Base-by-base conservation (phyloP, 1,140 invertebrate species). In the Chlorops oryzae region DNA sequence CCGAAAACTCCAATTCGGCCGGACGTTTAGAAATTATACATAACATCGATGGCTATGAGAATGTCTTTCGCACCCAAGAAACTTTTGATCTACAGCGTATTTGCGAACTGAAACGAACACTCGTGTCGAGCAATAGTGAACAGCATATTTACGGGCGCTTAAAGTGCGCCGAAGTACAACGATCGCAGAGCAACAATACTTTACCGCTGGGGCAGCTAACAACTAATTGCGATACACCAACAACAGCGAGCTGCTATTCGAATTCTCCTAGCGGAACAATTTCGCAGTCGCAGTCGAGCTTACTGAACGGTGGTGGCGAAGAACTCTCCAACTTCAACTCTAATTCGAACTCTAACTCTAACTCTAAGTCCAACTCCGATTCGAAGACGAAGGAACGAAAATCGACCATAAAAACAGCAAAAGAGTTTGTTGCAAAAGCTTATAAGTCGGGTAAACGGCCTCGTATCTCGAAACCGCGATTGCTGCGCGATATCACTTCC, bases 131-230 rank as follows among this genome's bases (percentile, higher is more conserved):
- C 42, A 56, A 55, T 40, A 70, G 66, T 49, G 64, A 70, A 23
- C 66, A 70, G 51, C 66, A 70, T 43, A 67, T 70, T 12, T 70
- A 70, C 27, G 67, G 67, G 3, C 21, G 56, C 13, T 47, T 62
- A 40, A 56, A 57, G 25, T 38, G 39, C 41, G 18, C 35, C 2
- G 40, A 58, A 20, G 58, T n/a, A n/a, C n/a, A n/a, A n/a, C n/a
- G n/a, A n/a, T n/a, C n/a, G n/a, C n/a, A n/a, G n/a, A n/a, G n/a
- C n/a, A n/a, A n/a, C n/a, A n/a, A n/a, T n/a, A n/a, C n/a, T n/a
- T n/a, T n/a, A n/a, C n/a, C n/a, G n/a, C n/a, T n/a, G n/a, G n/a
- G n/a, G n/a, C n/a, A 18, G 5, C 20, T 18, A 21, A 27, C 9
- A 35, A 21, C 27, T 2, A 39, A 25, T 9, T 20, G 3, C 13